Conservation (phyloP, 2,113 vertebrate genomes). For the Dipodomys stephensi region DNA sequence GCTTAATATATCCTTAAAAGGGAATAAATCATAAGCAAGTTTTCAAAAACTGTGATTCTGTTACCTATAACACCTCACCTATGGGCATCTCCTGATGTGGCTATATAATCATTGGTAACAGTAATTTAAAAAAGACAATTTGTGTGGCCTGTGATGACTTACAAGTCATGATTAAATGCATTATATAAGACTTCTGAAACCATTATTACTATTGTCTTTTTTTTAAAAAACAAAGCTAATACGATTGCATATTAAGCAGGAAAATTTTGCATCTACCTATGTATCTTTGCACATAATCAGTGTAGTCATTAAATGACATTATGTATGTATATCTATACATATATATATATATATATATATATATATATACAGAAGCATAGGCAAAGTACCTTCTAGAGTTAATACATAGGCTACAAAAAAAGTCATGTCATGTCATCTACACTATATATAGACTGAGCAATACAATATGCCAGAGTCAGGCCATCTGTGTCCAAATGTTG, state of each 20-base stretch:
- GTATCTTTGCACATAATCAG: background rate
- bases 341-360: background rate
- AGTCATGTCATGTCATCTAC: background rate
- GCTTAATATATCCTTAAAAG: background rate
- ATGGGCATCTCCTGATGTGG: background rate
- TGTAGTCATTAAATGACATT: background rate
- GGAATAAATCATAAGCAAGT: background rate
- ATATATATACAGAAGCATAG: conserved; percentile 35
- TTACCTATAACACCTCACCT: background rate
- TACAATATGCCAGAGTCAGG: background rate
- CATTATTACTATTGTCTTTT: background rate
- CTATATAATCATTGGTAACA: background rate
- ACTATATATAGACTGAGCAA: background rate
- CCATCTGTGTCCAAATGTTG: background rate
- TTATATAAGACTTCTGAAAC: background rate
- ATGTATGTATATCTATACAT: background rate
- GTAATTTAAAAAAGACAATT: background rate
- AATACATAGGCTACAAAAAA: background rate
- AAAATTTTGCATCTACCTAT: conserved; percentile 10
- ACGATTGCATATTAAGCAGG: background rate
- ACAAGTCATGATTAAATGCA: background rate
- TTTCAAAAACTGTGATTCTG: background rate
- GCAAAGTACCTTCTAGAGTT: background rate
- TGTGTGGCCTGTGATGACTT: background rate
- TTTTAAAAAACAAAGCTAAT: background rate